These are phyloP conservation scores for Acarapis woodi DNA, from an alignment of 1,140 invertebrate genomes.

Conservation along the genomic window DNA sequence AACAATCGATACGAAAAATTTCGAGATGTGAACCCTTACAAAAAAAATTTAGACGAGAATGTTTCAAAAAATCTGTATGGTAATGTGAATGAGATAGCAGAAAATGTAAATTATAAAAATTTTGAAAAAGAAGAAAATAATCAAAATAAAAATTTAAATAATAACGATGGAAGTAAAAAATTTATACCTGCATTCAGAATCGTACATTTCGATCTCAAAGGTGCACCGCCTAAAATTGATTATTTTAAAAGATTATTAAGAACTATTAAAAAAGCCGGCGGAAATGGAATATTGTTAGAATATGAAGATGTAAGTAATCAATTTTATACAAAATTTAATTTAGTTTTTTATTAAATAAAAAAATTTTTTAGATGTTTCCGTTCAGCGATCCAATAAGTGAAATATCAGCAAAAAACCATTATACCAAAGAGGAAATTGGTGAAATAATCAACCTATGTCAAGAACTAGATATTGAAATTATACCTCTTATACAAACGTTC, in stretches of 20 bases:
- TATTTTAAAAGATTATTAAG: constrained; percentile 30
- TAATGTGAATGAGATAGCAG: neutral
- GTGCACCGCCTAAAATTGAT: constrained; percentile 32
- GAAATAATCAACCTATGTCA: constrained; percentile 30
- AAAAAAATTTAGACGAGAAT: constrained; percentile 4
- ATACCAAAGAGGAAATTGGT: constrained; percentile 33
- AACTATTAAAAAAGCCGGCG: constrained; percentile 34
- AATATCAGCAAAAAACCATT: constrained; percentile 42
- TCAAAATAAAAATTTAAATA: neutral
- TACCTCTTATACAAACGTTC: constrained; percentile 82
- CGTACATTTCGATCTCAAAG: constrained; percentile 41
- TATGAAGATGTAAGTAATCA: constrained; percentile 78
- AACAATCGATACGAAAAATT: neutral
- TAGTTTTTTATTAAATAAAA: too few species aligned
- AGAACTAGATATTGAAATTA: constrained; percentile 37
- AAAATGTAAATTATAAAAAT: neutral
- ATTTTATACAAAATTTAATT: neutral
- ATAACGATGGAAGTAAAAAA: neutral
- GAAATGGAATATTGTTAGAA: constrained; percentile 62
- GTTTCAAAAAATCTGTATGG: neutral
- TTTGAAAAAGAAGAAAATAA: constrained; percentile 3
- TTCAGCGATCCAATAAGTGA: constrained; percentile 35
- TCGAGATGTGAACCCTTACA: neutral
- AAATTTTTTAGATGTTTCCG: too few species aligned
- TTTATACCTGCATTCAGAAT: constrained; percentile 19